Base-by-base conservation (phyloP, 2,888 invertebrate species). In the Nysson spinosus region DNA sequence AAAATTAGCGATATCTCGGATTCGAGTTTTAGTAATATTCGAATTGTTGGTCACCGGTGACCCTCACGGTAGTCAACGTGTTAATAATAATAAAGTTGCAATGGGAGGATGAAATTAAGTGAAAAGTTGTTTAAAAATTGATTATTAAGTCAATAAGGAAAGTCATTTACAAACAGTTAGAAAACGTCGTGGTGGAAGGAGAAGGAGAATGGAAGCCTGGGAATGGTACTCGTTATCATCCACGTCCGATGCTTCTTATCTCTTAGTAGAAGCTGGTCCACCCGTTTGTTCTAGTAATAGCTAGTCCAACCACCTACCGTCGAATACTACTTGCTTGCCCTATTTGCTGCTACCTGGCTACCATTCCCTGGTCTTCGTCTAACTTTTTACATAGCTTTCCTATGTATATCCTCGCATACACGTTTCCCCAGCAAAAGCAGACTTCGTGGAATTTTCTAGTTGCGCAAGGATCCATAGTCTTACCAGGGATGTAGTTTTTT, bases 271-370 rank as follows among this genome's bases (percentile, higher is more conserved):
- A 58, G 57, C 63, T 70, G 69, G 64, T 63, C 66, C 61, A 34
- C 68, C 71, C 77, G 75, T 78, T 78, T 77, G 75, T 71, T 75
- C 75, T 62, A 66, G 75, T 78, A 81, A 80, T 78, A 72, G 74
- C 46, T 49, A 55, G 77, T 58, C 68, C 54, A 77, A 78, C 75
- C 75, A 70, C 63, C 52, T 66, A 50, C 40, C 60, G 63, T 51
- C 54, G 72, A 63, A 65, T 69, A 63, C 78, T 70, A 71, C 69
- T 77, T 54, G 61, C 64, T 32, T 54, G 67, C 46, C 60, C 71
- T 66, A 75, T 70, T 73, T 76, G 63, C 47, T 24, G 54, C 20
- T 54, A 22, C 26, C 51, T 56, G 46, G n/a, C 20, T 12, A 46
- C 46, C 22, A 32, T 30, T 44, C 39, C 39, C 16, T 3, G 11